Base-by-base conservation (phyloP, 2,888 invertebrate genomes). In the Eupithecia insigniata region DNA sequence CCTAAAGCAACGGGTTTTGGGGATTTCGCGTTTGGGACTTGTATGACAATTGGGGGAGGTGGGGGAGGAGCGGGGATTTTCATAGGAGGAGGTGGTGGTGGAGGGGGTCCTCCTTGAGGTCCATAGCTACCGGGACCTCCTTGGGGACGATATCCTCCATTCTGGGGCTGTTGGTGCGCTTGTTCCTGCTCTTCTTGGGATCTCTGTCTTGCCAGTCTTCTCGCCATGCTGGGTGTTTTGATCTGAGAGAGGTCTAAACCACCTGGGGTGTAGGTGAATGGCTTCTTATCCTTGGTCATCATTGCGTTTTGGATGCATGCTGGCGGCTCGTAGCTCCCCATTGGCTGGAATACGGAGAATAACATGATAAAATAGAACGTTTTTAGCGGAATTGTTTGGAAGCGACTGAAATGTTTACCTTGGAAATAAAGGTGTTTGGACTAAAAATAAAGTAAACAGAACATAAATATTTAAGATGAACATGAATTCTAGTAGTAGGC, bases 211-310 rank as follows among this genome's bases (percentile, higher is more conserved):
- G 95, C 96, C 84, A 97, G 90, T 77, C 98, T 95, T 80, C 97
- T 95, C 4, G 97, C 97, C 98, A 98, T 98, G 81, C 98, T 96
- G 14, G 98, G 98, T 69, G 98, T 98, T 76, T 96, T 96, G 75
- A 98, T 98, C 91, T 98, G 98, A 14, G 98, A 98, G 68, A 98
- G 94, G 89, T 98, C 98, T 73, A 98, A 95, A 78, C 98, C 98
- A 26, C 98, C 98, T 1, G 98, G 98, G 26, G 98, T 98, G 89
- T 99, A 99, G n/a, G 98, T 98, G 89, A 99, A 99, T 16, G 98
- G 98, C 86, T 98, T 98, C 91, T 98, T 99, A 91, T 98, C 98
- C 92, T 98, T 98, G 83, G 97, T 98, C 96, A 98, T 96, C 98
- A 98, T 98, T 43, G 98, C 98, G 89, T 98, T 98, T 88, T 98